Conservation (phyloP, 92 coral and sea anemone genomes). For the Pocillopora grandis region DNA sequence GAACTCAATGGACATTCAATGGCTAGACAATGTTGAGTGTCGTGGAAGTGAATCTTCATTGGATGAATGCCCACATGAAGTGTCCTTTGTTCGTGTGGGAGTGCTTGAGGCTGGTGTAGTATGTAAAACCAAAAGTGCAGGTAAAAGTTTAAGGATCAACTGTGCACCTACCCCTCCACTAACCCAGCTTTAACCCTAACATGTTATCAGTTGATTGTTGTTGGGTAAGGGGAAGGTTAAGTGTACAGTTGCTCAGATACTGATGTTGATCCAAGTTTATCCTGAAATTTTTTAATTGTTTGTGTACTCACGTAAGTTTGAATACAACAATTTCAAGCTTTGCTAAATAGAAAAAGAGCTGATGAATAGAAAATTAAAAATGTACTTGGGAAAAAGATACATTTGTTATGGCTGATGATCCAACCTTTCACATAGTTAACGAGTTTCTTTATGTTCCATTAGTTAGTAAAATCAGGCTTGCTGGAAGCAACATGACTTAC, state of each 20-base stretch:
- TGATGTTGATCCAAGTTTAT: too few relatives aligned
- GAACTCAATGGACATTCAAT: constrained; percentile 19
- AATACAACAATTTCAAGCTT: too few relatives aligned
- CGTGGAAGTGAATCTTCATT: constrained; percentile 50
- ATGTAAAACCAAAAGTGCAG: constrained; percentile 43
- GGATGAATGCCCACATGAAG: constrained; percentile 45
- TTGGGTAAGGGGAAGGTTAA: too few relatives aligned
- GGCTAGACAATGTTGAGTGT: constrained; percentile 53
- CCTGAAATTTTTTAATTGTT: too few relatives aligned
- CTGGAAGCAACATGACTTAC: constrained; percentile 42
- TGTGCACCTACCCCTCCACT: too few relatives aligned
- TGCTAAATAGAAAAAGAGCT: too few relatives aligned
- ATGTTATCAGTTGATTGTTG: too few relatives aligned
- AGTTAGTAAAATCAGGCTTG: constrained; percentile 44
- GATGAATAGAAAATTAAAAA: too few relatives aligned
- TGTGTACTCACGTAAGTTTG: too few relatives aligned
- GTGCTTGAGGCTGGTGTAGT: constrained; percentile 61
- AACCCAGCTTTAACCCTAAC: too few relatives aligned
- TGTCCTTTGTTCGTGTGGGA: constrained; percentile 33
- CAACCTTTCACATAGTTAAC: not conserved
- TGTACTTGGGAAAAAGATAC: not conserved
- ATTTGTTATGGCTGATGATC: not conserved
- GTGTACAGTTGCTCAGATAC: too few relatives aligned
- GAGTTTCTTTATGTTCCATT: not conserved
- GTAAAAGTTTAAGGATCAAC: constrained; percentile 9